Percentiles rank a stretch among this genome's conserved stretches.
These are phyloP conservation scores for Anarrhichthys ocellatus DNA, from an alignment of 2,113 vertebrate species.

Conservation along the genomic window DNA sequence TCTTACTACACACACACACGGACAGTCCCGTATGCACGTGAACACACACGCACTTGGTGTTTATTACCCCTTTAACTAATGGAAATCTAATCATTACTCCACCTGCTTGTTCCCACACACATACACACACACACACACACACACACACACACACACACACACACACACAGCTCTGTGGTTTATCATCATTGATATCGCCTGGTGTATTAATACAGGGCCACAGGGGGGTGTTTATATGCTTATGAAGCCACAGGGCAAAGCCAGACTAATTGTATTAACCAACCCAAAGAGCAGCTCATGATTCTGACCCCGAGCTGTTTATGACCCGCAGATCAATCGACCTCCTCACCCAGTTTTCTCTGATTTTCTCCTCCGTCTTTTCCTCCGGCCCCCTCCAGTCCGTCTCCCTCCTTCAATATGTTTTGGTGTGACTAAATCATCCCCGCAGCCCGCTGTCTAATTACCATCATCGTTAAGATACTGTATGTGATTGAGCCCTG, in stretches of 20 bases:
- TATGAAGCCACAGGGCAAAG: slow-evolving; percentile 49
- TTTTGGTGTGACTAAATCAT: slow-evolving; percentile 51
- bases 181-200: slow-evolving; percentile 65
- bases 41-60: slow-evolving; percentile 51
- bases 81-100: slow-evolving; percentile 79
- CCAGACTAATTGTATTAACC: slow-evolving; percentile 74
- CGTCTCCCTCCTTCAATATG: slow-evolving; percentile 15
- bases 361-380: neutral
- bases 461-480: slow-evolving; percentile 75
- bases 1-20: slow-evolving; percentile 52
- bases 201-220: slow-evolving; percentile 58
- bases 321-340: slow-evolving; percentile 67
- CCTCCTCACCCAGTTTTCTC: slow-evolving; percentile 7
- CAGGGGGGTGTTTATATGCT: slow-evolving; percentile 51
- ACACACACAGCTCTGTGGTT: slow-evolving; percentile 42
- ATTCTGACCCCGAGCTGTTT: slow-evolving; percentile 68
- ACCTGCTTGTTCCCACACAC: slow-evolving; percentile 57
- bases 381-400: neutral
- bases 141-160: slow-evolving; percentile 33
- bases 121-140: slow-evolving; percentile 52
- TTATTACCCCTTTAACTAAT: slow-evolving; percentile 77
- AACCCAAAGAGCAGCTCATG: slow-evolving; percentile 50
- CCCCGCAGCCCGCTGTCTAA: slow-evolving; percentile 58
- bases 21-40: slow-evolving; percentile 2
- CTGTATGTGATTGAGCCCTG: slow-evolving; percentile 67